Conservation (phyloP, 1,140 invertebrate species). For the Drosophila paulistorum region DNA sequence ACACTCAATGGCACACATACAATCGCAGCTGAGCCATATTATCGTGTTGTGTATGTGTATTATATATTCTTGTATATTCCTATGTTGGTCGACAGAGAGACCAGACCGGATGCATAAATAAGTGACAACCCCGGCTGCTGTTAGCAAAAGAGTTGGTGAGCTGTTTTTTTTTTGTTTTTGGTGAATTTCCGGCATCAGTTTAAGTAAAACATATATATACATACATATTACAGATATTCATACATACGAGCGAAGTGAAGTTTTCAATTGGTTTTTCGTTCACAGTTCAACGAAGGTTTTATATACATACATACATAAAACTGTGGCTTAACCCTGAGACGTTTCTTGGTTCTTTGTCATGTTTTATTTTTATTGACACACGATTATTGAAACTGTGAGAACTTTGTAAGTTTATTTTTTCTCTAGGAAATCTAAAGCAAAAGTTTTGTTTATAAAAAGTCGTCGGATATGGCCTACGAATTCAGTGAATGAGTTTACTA, state of each 20-base stretch:
- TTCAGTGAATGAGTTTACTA: too few species aligned
- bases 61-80: slow-evolving; percentile 32
- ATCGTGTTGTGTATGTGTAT: slow-evolving; percentile 52
- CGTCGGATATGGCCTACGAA: too few species aligned
- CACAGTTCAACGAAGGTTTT: not conserved
- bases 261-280: slow-evolving; percentile 9
- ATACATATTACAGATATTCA: slow-evolving; percentile 12
- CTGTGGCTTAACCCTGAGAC: not conserved
- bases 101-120: slow-evolving; percentile 74
- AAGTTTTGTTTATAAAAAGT: not conserved
- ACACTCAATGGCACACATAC: not conserved
- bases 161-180: slow-evolving; percentile 26
- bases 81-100: slow-evolving; percentile 15
- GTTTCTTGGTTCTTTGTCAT: not conserved
- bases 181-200: slow-evolving; percentile 61
- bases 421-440: not conserved
- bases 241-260: not conserved
- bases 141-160: slow-evolving; percentile 22
- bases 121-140: slow-evolving; percentile 62
- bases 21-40: slow-evolving; percentile 45
- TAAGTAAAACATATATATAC: slow-evolving; percentile 44
- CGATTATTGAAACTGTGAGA: slow-evolving; percentile 2
- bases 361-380: slow-evolving; percentile 1
- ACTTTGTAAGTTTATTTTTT: not conserved
- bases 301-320: not conserved